phyloP scores from a whole-genome alignment of 2,113 vertebrate genomes.

The Hyaena hyaena region DNA sequence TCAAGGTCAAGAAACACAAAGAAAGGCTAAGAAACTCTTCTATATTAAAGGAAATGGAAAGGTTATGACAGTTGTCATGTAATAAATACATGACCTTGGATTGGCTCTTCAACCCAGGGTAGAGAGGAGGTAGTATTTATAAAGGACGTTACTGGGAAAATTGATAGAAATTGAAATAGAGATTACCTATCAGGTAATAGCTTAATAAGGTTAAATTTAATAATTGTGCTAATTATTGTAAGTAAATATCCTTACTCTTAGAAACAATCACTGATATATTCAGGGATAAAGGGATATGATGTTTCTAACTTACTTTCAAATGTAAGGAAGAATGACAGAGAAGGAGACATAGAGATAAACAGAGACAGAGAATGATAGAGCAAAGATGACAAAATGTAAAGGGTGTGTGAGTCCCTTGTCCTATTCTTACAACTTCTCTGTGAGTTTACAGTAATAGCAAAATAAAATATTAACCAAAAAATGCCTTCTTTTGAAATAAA shows the following conservation, averaged over 20 bases:
- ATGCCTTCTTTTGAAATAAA: not conserved
- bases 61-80: not conserved
- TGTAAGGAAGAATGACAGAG: not conserved
- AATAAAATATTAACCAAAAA: not conserved
- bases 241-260: not conserved
- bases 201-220: not conserved
- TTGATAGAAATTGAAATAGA: not conserved
- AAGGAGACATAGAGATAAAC: not conserved
- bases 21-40: not conserved
- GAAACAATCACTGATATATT: not conserved
- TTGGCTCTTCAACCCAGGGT: not conserved
- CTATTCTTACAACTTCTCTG: not conserved
- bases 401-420: not conserved
- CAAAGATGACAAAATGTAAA: not conserved
- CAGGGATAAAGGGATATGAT: not conserved
- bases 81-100: not conserved
- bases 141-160: not conserved
- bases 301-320: conserved; percentile 17
- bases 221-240: not conserved
- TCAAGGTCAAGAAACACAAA: conserved; percentile 29
- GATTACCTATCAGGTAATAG: not conserved
- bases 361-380: not conserved
- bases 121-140: not conserved
- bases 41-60: not conserved
- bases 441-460: not conserved